A percentile compares a stretch with the other conserved stretches of the same genome.
Conservation (phyloP, 2,797 vertebrate species). For the Poeciliopsis infans region DNA sequence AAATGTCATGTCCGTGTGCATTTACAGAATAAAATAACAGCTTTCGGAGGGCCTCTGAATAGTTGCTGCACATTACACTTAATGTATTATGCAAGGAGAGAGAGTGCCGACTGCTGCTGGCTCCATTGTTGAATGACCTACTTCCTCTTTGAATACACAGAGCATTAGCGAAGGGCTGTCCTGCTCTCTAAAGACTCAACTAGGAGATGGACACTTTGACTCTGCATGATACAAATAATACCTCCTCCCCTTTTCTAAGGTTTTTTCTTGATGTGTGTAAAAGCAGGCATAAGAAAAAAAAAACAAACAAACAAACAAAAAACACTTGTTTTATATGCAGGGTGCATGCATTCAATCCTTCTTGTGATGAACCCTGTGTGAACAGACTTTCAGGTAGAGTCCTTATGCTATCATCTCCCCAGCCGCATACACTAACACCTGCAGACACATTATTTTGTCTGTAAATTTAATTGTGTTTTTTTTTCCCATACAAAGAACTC, state of each 20-base stretch:
- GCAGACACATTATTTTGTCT: slow-evolving; percentile 67
- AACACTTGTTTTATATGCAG: slow-evolving; percentile 79
- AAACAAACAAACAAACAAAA: slow-evolving; percentile 22
- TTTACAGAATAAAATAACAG: slow-evolving; percentile 96
- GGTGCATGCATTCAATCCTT: slow-evolving; percentile 67
- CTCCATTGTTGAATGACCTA: slow-evolving; percentile 98
- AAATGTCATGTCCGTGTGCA: slow-evolving; percentile 97
- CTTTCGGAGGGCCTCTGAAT: slow-evolving; percentile 87
- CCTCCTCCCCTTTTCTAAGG: slow-evolving; percentile 43
- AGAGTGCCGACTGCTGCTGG: slow-evolving; percentile 90
- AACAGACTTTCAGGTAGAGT: slow-evolving; percentile 71
- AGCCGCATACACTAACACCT: slow-evolving; percentile 51
- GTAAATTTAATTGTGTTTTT: slow-evolving; percentile 40
- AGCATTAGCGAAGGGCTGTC: slow-evolving; percentile 83
- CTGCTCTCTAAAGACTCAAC: slow-evolving; percentile 81
- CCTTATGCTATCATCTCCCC: slow-evolving; percentile 63
- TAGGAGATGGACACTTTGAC: slow-evolving; percentile 85
- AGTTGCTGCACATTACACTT: slow-evolving; percentile 93
- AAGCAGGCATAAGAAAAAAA: slow-evolving; percentile 72
- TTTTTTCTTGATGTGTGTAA: slow-evolving; percentile 72
- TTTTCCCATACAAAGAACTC: slow-evolving; percentile 32
- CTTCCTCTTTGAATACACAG: slow-evolving; percentile 86
- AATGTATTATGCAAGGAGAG: slow-evolving; percentile 97
- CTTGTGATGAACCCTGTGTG: slow-evolving; percentile 56
- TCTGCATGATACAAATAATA: slow-evolving; percentile 83